Conservation (phyloP, 2,888 invertebrate genomes). For the Drosophila mimetica region DNA sequence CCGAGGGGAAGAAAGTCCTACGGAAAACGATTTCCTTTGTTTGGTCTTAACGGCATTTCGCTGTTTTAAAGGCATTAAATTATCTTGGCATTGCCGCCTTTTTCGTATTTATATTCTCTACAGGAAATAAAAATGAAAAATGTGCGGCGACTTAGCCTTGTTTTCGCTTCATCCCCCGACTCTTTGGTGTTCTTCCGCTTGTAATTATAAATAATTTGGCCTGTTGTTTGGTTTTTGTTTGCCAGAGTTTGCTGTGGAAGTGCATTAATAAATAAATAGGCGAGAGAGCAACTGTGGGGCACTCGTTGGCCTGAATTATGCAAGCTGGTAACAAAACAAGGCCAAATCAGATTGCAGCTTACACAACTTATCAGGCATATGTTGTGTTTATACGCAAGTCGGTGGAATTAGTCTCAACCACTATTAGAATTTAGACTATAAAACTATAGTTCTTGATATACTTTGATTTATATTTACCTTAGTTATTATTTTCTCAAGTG, state of each 20-base stretch:
- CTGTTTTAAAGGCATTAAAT: conserved; percentile 78
- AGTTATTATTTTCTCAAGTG: background rate
- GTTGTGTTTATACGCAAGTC: background rate
- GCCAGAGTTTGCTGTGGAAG: conserved; percentile 35
- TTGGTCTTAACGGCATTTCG: conserved; percentile 72
- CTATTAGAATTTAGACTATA: background rate
- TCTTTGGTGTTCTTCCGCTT: conserved; percentile 22
- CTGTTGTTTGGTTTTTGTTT: conserved; percentile 34
- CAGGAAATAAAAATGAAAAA: conserved; percentile 71
- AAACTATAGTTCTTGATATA: too few relatives aligned
- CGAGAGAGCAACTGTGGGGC: conserved; percentile 50
- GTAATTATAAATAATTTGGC: conserved; percentile 75
- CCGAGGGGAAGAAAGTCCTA: conserved; percentile 26
- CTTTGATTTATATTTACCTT: too few relatives aligned
- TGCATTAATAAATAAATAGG: conserved; percentile 72
- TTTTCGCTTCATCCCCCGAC: conserved; percentile 20
- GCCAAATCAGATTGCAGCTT: conserved; percentile 64
- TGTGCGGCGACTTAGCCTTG: conserved; percentile 56
- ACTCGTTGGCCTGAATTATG: conserved; percentile 62
- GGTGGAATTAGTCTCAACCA: background rate
- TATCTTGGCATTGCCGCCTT: conserved; percentile 48
- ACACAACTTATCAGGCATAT: conserved; percentile 6
- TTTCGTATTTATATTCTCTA: conserved; percentile 13
- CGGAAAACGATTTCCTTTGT: conserved; percentile 62
- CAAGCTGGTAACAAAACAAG: conserved; percentile 44